Evolutionary conservation across 2,888 invertebrate species (phyloP).

Genomic region (Perithous albicinctus): DNA sequence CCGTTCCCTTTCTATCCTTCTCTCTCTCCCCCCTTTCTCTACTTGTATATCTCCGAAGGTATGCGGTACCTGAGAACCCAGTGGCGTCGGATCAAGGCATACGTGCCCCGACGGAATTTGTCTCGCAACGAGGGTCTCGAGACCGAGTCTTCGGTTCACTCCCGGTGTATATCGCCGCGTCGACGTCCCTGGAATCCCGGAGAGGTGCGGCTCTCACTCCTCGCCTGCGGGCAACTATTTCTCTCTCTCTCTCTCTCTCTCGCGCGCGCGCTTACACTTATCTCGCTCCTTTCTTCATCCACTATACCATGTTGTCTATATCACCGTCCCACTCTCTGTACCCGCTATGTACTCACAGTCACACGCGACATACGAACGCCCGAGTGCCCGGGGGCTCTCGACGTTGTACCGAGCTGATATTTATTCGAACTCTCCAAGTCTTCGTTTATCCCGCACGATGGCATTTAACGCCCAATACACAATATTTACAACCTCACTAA

Average conservation of each 20-base stretch:
- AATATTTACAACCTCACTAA: neutral
- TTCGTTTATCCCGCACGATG: constrained; percentile 4
- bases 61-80: constrained; percentile 69
- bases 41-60: constrained; percentile 66
- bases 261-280: no score
- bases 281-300: constrained; percentile 40
- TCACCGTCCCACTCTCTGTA: constrained; percentile 58
- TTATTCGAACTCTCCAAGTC: constrained; percentile 14
- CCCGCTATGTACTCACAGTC: constrained; percentile 41
- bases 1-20: constrained; percentile 65
- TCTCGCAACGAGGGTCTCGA: constrained; percentile 49
- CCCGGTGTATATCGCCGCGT: constrained; percentile 58
- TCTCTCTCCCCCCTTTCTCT: constrained; percentile 61
- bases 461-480: constrained; percentile 17
- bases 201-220: constrained; percentile 78
- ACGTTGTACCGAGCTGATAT: constrained; percentile 15
- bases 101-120: constrained; percentile 60
- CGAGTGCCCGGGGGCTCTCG: constrained; percentile 25
- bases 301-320: constrained; percentile 36
- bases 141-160: constrained; percentile 2
- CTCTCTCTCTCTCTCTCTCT: constrained; percentile 60
- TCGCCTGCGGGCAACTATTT: constrained; percentile 60
- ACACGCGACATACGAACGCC: constrained; percentile 52
- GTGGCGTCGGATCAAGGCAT: constrained; percentile 70
- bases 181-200: constrained; percentile 77